Evolutionary conservation across 2,113 vertebrate genomes (phyloP), one percentile per base, ranked within the genome.

Genomic region (Trematomus loennbergii): DNA sequence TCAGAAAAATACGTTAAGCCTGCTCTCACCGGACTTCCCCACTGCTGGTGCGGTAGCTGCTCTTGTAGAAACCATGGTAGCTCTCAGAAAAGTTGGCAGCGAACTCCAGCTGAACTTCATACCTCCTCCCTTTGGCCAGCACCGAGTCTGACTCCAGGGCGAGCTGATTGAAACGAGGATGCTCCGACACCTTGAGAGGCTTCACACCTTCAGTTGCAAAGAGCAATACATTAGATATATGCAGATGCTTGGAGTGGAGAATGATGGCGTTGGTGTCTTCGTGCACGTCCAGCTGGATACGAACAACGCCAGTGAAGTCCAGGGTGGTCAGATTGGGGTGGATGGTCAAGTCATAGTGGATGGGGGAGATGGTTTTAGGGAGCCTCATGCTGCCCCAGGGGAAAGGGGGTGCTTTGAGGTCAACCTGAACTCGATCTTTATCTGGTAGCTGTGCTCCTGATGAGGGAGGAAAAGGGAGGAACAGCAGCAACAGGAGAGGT

Each of bases 41-140:
- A 0, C 90, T 90, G 40, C 82, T 93, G 66, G 95, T 96, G 81
- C 92, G 94, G 89, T 98, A 97, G 82, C 93, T 96, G 93, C 97
- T 96, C 88, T 96, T 97, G 84, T 98, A 98, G 87, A 99, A 97
- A 7, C 97, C 97, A 0, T 93, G 94, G 78, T 94, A 97, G 78
- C 89, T 96, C 58, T 96, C 92, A 0, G 97, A 98, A 20, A 98
- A 91, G 58, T 96, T 95, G 18, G 95, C 96, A 0, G 84, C 60
- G 29, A 97, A 98, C 20, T 91, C 85, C 62, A 98, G 88, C 82
- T 76, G 49, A 17, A 98, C 52, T 0, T 92, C 92, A 80, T 97
- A 97, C 1, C 9, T 90, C 9, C 85, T 75, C 0, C 95, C 95
- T 3, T 77, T 88, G 1, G 25, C 86, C 73, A 99, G 90, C 0